Conservation (phyloP, 35 echinoderm and acorn worm genomes). For the Amphiura filiformis region DNA sequence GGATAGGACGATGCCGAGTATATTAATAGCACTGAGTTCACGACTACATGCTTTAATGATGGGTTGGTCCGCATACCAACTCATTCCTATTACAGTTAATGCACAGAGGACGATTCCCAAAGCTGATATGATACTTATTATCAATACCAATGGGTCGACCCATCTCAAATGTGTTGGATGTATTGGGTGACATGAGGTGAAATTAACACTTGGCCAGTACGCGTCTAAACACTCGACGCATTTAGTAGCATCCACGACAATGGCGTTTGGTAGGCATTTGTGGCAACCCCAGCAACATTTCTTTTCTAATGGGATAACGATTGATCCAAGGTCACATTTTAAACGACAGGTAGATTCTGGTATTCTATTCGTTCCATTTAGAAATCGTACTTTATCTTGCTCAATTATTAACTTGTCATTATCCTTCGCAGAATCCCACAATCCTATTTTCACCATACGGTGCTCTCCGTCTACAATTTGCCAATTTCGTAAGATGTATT, state of each 20-base stretch:
- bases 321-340: neutral
- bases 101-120: slow-evolving; percentile 1
- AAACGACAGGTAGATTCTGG: slow-evolving; percentile 23
- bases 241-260: neutral
- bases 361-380: neutral
- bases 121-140: neutral
- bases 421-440: slow-evolving; percentile 13
- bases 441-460: neutral
- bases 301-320: neutral
- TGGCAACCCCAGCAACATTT: slow-evolving; percentile 43
- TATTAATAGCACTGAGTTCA: slow-evolving; percentile 47
- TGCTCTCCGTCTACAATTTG: slow-evolving; percentile 8
- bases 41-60: slow-evolving; percentile 50
- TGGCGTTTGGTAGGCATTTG: slow-evolving; percentile 12
- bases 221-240: slow-evolving; percentile 18
- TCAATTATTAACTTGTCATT: neutral
- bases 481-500: slow-evolving; percentile 39
- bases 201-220: slow-evolving; percentile 8
- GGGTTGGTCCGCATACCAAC: neutral
- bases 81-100: neutral
- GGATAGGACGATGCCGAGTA: slow-evolving; percentile 32
- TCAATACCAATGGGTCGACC: neutral
- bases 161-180: neutral
- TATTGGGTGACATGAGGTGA: slow-evolving; percentile 16
- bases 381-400: neutral